Base-by-base conservation (phyloP, 2,113 vertebrate genomes). In the Corydoras sp. region DNA sequence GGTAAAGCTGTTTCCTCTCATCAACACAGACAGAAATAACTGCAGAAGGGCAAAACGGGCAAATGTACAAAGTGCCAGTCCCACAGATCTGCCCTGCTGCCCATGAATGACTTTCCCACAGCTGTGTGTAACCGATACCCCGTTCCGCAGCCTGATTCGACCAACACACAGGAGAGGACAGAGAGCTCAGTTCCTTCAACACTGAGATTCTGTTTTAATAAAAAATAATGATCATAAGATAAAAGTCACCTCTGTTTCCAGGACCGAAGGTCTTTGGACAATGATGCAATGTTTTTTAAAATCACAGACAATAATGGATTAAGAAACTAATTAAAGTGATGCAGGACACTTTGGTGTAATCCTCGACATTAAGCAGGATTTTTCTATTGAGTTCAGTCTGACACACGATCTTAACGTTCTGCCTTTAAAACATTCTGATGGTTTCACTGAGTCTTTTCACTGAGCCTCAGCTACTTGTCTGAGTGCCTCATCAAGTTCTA, bases 11-110 rank as follows among this genome's bases (percentile, higher is more conserved):
- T 62, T 64, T 49, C 13, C 51, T 53, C 51, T 53, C 13, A 24
- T 49, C 62, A 64, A 10, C n/a, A 54, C 2, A 4, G 58, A 11
- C 68, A 70, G 58, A 65, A 48, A 68, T 56, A 61, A 65, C 48
- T 50, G 35, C 50, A 48, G 50, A 65, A 65, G 62, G 62, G 48
- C 62, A 65, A 49, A 15, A 51, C 18, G 63, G 48, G 49, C 43
- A 51, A n/a, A 49, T 48, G 50, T 48, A 50, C 62, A 63, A 32
- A 49, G 14, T 18, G 14, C 0, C 29, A 60, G 9, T 30, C 58
- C 7, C 58, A 60, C 58, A 5, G 3, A 60, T 29, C 35, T 43
- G 35, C 2, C 35, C 35, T 43, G 35, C 35, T 43, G 35, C 35
- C 35, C 35, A 43, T 43, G 35, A 30, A 24, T 15, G 14, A 58